Conservation (phyloP, 2,113 vertebrate species). For the Catharus minimus region DNA sequence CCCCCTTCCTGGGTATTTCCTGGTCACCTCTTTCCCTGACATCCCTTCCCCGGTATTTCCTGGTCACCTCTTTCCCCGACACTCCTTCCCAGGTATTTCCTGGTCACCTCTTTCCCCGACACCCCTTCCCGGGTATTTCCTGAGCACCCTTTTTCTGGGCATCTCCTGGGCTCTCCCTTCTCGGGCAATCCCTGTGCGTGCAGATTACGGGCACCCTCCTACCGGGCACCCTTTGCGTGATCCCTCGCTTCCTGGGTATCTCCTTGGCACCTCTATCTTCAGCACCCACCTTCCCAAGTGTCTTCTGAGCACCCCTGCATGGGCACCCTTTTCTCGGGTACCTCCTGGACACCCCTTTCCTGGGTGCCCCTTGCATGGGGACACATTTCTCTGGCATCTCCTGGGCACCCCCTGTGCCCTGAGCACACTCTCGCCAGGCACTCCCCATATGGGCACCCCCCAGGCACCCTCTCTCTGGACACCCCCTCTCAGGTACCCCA, state of each 20-base stretch:
- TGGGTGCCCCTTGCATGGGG: no score
- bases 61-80: rapidly evolving
- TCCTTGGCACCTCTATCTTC: background rate
- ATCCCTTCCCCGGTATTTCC: rapidly evolving
- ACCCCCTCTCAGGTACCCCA: no score
- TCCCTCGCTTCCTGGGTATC: background rate
- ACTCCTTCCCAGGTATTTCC: rapidly evolving
- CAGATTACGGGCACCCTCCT: background rate
- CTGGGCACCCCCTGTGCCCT: no score
- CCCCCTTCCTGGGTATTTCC: rapidly evolving
- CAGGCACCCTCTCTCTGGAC: no score
- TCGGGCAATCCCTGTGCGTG: background rate
- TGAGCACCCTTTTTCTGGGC: no score
- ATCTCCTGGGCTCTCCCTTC: background rate
- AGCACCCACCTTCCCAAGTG: background rate
- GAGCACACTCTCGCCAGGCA: no score
- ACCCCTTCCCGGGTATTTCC: no score
- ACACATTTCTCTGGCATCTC: background rate
- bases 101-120: no score
- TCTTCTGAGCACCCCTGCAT: background rate
- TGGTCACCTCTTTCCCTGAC: no score
- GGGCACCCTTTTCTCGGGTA: background rate
- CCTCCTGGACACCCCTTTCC: background rate
- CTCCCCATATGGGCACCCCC: no score
- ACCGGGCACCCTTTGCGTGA: background rate